phyloP scores from a whole-genome alignment of 2,888 invertebrate genomes.

The Standfussiana lucernea region DNA sequence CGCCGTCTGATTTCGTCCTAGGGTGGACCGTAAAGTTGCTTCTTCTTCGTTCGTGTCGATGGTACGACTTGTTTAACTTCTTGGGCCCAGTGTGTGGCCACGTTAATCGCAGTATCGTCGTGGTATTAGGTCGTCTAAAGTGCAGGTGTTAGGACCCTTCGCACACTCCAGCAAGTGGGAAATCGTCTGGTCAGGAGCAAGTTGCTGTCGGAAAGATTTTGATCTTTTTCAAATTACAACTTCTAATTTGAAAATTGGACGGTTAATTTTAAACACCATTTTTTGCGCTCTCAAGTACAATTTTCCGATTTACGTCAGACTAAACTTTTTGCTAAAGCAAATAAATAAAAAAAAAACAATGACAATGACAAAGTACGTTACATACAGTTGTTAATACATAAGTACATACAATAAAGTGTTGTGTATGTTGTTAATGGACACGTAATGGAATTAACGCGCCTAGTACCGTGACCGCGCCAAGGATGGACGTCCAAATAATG shows the following conservation, averaged over 20 bases:
- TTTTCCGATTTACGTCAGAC: constrained; percentile 6
- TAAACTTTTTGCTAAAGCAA: constrained; percentile 22
- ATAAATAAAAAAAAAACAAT: constrained; percentile 7
- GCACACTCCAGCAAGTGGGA: background rate
- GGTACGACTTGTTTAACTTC: background rate
- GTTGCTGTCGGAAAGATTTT: background rate
- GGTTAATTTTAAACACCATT: background rate
- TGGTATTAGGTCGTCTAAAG: background rate
- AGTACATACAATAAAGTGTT: constrained; percentile 40
- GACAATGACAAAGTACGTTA: constrained; percentile 28
- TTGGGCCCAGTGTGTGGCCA: background rate
- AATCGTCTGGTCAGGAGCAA: too few species aligned
- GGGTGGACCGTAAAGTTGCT: background rate
- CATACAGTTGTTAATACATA: constrained; percentile 17
- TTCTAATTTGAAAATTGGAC: background rate
- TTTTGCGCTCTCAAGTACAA: background rate
- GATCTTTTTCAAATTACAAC: background rate
- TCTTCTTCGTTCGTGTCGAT: too few species aligned
- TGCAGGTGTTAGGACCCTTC: too few species aligned
- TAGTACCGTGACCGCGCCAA: constrained; percentile 68
- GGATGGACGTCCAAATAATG: constrained; percentile 67
- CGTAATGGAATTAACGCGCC: constrained; percentile 62
- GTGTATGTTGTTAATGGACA: constrained; percentile 33
- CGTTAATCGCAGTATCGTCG: background rate
- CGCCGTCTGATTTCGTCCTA: background rate